Percentiles rank a stretch among this genome's conserved stretches.
Conservation (phyloP, 2,797 vertebrate genomes). For the Enteromius mattozi region DNA sequence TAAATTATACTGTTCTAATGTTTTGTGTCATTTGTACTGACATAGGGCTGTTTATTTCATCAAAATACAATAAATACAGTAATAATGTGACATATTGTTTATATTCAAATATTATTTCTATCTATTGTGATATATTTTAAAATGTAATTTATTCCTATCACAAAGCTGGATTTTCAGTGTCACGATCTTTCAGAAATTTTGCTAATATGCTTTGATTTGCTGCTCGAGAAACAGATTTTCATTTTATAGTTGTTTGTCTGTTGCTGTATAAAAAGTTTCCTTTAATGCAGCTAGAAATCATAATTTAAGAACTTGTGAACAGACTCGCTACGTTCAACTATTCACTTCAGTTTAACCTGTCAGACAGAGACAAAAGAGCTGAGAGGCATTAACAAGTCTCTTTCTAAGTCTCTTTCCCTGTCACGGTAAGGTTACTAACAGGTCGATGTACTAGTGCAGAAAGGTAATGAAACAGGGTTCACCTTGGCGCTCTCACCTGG, state of each 20-base stretch:
- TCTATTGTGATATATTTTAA: not conserved
- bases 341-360: constrained; percentile 25
- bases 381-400: constrained; percentile 21
- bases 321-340: not conserved
- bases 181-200: not conserved
- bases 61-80: not conserved
- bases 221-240: not conserved
- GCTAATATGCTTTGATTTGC: not conserved
- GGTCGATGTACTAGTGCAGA: constrained; percentile 48
- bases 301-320: constrained; percentile 1
- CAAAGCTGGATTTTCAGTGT: not conserved
- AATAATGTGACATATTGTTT: not conserved
- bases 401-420: constrained; percentile 39
- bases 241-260: not conserved
- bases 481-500: constrained; percentile 33
- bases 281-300: constrained; percentile 13
- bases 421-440: constrained; percentile 54
- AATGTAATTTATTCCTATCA: not conserved
- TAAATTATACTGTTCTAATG: not conserved
- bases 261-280: not conserved
- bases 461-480: constrained; percentile 52
- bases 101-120: not conserved
- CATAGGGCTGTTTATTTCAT: not conserved
- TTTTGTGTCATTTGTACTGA: not conserved
- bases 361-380: constrained; percentile 18